Evolutionary conservation across 2,797 vertebrate genomes (phyloP), one percentile per base, ranked within the genome.

Genomic region (Choloepus didactylus): DNA sequence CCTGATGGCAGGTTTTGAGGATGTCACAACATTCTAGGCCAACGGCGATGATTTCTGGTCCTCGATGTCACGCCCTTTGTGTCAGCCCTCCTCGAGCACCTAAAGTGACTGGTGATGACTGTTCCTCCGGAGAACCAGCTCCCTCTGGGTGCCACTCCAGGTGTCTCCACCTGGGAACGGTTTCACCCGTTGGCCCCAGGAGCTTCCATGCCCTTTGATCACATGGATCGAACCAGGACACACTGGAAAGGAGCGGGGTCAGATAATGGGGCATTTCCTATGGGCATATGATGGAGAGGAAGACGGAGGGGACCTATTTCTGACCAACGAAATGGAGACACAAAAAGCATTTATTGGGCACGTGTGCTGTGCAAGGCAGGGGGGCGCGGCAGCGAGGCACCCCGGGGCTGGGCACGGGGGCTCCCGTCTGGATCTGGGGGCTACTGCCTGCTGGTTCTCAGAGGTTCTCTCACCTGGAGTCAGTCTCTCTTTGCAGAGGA

Each of bases 301-400:
- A 18, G 18, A 4, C 3, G 9, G 11, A 1, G 46, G 46, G 51
- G 62, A 31, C n/a, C 29, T 60, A 2, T 29, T 44, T 64, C 79
- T 49, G 54, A 18, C 15, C 44, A 64, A 2, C 3, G 23, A 23
- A 8, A 4, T 9, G 31, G 77, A 46, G 41, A 16, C 12, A 8
- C 1, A 38, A 16, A 31, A 73, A n/a, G 18, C 15, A 23, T 21
- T 2, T 18, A 1, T 2, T 3, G 21, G 51, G 76, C 10, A 14
- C 10, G 0, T 1, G 2, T 9, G 1, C 46, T 15, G 7, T 10
- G 6, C 7, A 7, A 4, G 59, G 38, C 5, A 8, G 59, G 38
- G 6, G 59, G 41, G 7, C 5, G 3, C 1, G 14, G 64, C 14
- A 12, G 79, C 49, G 12, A 15, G 15, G 3, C 16, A 16, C 16